These are phyloP conservation scores for Glyptemys insculpta DNA, from an alignment of 2,797 vertebrate species.

Conservation along the genomic window DNA sequence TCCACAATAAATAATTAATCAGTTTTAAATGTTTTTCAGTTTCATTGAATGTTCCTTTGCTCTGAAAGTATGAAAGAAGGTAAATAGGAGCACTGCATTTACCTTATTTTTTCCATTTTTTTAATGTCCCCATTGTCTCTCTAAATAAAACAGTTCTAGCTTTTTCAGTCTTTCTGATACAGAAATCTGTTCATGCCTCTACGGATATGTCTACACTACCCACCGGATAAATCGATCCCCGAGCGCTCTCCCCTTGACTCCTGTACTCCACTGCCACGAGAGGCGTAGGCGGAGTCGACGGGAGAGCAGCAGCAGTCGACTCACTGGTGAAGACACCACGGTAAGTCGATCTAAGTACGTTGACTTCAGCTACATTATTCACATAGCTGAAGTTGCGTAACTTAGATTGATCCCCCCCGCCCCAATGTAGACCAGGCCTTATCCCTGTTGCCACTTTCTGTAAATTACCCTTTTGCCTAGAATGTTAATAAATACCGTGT, in stretches of 20 bases:
- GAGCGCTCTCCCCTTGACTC: too few species aligned
- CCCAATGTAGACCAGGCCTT: neutral
- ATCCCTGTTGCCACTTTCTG: slow-evolving; percentile 10
- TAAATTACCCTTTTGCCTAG: slow-evolving; percentile 14
- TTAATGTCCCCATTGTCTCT: neutral
- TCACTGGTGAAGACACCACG: too few species aligned
- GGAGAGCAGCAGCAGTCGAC: too few species aligned
- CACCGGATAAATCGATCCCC: too few species aligned
- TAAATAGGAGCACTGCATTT: neutral
- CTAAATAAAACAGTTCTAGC: slow-evolving; percentile 36
- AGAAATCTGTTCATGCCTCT: neutral
- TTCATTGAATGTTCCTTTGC: neutral
- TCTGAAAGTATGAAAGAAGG: neutral
- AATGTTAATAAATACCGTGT: neutral
- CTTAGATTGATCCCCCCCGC: too few species aligned
- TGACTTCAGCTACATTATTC: too few species aligned
- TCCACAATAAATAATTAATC: too few species aligned
- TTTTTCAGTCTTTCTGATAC: slow-evolving; percentile 26
- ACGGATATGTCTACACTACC: neutral
- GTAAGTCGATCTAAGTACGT: too few species aligned
- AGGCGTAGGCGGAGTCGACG: too few species aligned
- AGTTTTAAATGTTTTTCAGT: neutral
- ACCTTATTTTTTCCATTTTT: neutral
- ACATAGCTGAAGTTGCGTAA: too few species aligned
- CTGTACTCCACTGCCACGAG: too few species aligned